Base-by-base conservation (phyloP, 2,113 vertebrate genomes). In the Passer domesticus region DNA sequence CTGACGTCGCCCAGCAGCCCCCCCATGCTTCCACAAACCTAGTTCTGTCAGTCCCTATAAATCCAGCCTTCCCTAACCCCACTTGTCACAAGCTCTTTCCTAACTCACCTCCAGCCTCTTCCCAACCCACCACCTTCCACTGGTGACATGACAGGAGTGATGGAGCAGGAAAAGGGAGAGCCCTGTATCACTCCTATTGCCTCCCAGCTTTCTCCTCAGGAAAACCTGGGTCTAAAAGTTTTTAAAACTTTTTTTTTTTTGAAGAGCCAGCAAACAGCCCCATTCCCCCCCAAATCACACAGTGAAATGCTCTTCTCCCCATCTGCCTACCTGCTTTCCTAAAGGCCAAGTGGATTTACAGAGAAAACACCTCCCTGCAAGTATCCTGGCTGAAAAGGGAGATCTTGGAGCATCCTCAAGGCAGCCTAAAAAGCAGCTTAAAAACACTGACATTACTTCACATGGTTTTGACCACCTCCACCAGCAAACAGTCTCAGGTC, bases 31-130 rank as follows among this genome's bases (percentile, higher is more conserved):
- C 75, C 78, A 85, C 82, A 95, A 95, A 91, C 85, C 89, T 35
- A 95, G 33, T 94, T 94, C 93, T 88, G 85, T 86, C 94, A 94
- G 39, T 46, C 47, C 55, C 35, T 83, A 88, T 95, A 90, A 95
- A 93, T 82, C 75, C 84, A 88, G 70, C 11, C n/a, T 90, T 90
- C 67, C 6, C n/a, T 43, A 52, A 96, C 53, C n/a, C 37, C 44
- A 10, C 50, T 37, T 88, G 93, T 81, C 75, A 83, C 46, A 16
- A 64, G 52, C 60, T 86, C 82, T 64, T 94, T 52, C n/a, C 47
- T 53, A 88, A 16, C 47, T 70, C 70, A 95, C 50, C 75, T 74
- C 74, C 55, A 83, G 90, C 46, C 30, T 77, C 89, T 50, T 72
- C 20, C 13, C 66, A 74, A 55, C 28, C 74, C 58, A 85, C 35